Conservation (phyloP, 2,888 invertebrate genomes). For the Synanthedon formicaeformis region DNA sequence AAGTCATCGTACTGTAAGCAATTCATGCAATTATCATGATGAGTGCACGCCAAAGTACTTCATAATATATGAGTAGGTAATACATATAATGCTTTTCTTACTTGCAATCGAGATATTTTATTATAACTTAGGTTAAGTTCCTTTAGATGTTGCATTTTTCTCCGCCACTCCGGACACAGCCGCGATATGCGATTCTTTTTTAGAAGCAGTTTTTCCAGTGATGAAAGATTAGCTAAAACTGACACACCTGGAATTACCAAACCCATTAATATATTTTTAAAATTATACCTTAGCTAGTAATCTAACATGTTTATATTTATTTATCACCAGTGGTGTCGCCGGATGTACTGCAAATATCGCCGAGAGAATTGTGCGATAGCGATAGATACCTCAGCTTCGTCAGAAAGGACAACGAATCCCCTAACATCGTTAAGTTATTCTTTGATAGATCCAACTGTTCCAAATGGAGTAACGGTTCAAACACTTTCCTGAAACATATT, state of each 20-base stretch:
- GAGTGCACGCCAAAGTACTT: too few relatives aligned
- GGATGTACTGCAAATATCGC: background rate
- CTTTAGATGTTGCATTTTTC: background rate
- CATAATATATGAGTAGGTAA: too few relatives aligned
- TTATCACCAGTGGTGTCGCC: background rate
- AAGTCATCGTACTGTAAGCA: background rate
- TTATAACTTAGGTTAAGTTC: background rate
- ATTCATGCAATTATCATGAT: too few relatives aligned
- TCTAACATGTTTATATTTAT: too few relatives aligned
- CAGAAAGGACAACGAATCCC: background rate
- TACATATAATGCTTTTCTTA: background rate
- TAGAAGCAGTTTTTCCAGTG: background rate
- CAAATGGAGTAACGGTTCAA: background rate
- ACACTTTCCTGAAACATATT: too few relatives aligned
- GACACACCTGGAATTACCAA: background rate
- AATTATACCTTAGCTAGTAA: too few relatives aligned
- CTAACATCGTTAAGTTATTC: background rate
- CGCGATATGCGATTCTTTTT: background rate
- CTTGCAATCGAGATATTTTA: background rate
- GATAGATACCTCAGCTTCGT: background rate
- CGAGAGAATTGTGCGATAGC: background rate
- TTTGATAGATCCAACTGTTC: background rate
- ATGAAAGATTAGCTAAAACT: background rate
- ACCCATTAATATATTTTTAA: too few relatives aligned
- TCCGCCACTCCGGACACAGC: background rate